A percentile compares a stretch with the other conserved stretches of the same genome.
phyloP scores from a whole-genome alignment of 2,113 vertebrate species.

The Rhipidura dahli region DNA sequence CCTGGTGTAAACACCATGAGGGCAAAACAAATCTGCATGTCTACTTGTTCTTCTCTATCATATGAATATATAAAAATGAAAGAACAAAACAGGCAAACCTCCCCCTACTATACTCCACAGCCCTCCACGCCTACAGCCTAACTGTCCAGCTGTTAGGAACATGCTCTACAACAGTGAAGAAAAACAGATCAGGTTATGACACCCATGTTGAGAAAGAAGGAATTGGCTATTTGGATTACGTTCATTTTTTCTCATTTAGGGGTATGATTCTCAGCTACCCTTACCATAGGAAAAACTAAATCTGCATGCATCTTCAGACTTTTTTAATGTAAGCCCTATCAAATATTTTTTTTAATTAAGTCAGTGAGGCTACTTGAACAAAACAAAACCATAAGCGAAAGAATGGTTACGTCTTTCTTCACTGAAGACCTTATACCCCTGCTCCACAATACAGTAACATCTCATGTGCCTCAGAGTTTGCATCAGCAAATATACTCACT shows the following conservation, averaged over 20 bases:
- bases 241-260: neutral
- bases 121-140: rapidly evolving
- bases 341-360: neutral
- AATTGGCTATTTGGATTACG: neutral
- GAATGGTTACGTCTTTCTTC: neutral
- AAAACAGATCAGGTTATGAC: neutral
- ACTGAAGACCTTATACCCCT: neutral
- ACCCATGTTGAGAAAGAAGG: rapidly evolving
- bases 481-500: neutral
- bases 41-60: neutral
- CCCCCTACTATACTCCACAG: rapidly evolving
- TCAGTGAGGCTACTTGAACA: neutral
- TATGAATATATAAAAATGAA: neutral
- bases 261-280: neutral
- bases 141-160: neutral
- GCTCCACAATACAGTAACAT: neutral
- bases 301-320: neutral
- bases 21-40: neutral
- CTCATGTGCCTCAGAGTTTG: neutral
- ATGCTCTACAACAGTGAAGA: neutral
- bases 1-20: neutral
- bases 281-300: neutral
- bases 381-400: neutral
- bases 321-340: neutral
- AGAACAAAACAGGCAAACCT: neutral